These are phyloP conservation scores for Botrylloides violaceus DNA, from an alignment of 23 tunicate genomes.

Conservation along the genomic window DNA sequence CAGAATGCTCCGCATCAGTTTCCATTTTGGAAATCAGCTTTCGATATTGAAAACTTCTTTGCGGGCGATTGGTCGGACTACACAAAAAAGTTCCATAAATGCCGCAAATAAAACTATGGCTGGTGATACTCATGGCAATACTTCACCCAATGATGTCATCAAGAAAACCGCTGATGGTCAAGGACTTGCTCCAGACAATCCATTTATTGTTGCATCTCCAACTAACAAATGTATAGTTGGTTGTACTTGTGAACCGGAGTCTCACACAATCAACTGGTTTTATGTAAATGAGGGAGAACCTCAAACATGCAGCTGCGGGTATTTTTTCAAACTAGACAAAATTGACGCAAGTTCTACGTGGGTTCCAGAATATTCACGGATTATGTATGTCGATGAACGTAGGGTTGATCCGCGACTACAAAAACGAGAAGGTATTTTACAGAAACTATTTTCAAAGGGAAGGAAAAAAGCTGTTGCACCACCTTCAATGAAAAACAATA, in stretches of 20 bases:
- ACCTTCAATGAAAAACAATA: not conserved
- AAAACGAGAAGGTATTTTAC: not conserved
- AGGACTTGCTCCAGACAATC: conserved; percentile 61
- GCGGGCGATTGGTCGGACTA: no score
- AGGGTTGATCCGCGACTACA: conserved; percentile 32
- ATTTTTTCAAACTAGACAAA: conserved; percentile 57
- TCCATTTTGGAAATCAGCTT: no score
- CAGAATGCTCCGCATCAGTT: no score
- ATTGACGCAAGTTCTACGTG: conserved; percentile 13
- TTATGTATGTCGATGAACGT: conserved; percentile 65
- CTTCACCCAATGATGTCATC: not conserved
- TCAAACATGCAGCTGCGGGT: conserved; percentile 75
- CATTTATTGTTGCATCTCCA: conserved; percentile 64
- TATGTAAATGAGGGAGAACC: conserved; percentile 77
- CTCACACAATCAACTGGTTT: conserved; percentile 78
- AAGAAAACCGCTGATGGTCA: conserved; percentile 10
- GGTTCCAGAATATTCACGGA: conserved; percentile 59
- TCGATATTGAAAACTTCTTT: no score
- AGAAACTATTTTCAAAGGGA: conserved; percentile 9
- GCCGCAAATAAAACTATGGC: no score
- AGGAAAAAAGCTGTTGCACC: not conserved
- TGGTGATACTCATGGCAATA: no score
- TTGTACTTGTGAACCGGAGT: conserved; percentile 42
- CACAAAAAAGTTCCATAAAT: no score
- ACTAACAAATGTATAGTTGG: conserved; percentile 79